These are phyloP conservation scores for Drosophila punjabiensis DNA, from an alignment of 1,140 invertebrate genomes.

Conservation along the genomic window DNA sequence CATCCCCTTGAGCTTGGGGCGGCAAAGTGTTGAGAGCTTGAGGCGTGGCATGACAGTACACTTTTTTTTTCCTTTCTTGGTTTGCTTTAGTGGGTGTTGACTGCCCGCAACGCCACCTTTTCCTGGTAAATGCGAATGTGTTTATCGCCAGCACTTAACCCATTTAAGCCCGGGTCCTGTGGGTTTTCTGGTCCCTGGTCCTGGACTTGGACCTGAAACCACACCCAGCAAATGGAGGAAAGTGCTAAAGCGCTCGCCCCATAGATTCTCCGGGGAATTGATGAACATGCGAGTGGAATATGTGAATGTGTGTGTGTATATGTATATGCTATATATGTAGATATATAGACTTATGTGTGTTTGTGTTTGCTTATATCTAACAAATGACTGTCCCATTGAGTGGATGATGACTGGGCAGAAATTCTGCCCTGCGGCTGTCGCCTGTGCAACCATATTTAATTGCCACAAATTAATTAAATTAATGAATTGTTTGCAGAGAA, in stretches of 20 bases:
- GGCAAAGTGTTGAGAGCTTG: neutral
- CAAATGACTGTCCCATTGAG: constrained; percentile 64
- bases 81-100: constrained; percentile 39
- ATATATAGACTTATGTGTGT: constrained; percentile 10
- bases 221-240: constrained; percentile 37
- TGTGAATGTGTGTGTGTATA: constrained; percentile 3
- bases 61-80: neutral
- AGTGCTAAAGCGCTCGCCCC: constrained; percentile 21
- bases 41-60: constrained; percentile 33
- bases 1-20: neutral
- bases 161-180: constrained; percentile 35
- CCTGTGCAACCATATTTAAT: constrained; percentile 60
- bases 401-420: constrained; percentile 69
- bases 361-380: constrained; percentile 43
- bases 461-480: constrained; percentile 82
- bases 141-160: constrained; percentile 53
- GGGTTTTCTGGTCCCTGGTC: constrained; percentile 1
- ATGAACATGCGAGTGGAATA: constrained; percentile 42
- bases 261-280: constrained; percentile 45
- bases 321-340: neutral
- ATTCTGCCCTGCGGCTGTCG: constrained; percentile 12
- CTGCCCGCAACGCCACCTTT: constrained; percentile 10
- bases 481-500: constrained; percentile 73
- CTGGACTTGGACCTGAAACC: constrained; percentile 14
- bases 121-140: constrained; percentile 29